Base-by-base conservation (phyloP, 2,113 vertebrate species). In the Theristicus caerulescens region DNA sequence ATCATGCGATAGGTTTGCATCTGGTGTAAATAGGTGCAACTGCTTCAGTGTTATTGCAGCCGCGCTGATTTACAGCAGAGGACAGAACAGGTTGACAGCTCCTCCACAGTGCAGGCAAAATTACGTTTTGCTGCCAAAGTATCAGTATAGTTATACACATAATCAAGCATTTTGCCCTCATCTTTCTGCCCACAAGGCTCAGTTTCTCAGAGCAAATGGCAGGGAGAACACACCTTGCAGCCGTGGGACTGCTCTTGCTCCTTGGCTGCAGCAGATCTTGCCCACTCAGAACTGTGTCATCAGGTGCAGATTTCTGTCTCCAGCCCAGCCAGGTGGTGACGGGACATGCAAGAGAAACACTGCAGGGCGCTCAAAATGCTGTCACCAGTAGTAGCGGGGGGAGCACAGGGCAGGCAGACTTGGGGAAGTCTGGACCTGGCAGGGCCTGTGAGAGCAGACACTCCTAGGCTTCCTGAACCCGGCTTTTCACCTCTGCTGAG, bases 401-500 rank as follows among this genome's bases (percentile, higher is more conserved):
- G 34, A 49, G 54, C n/a, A 16, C 12, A 36, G 38, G 58, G 32
- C 47, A 25, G 36, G 49, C 19, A 31, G 31, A 15, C 20, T 10
- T 19, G 26, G 20, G 38, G 47, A 24, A 9, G 44, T 9, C 67
- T 61, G 29, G 29, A 31, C 19, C 25, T 15, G 22, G 24, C 15
- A 7, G 31, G 7, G n/a, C 54, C 55, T 11, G 18, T 7, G 36
- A 51, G 54, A 3, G 44, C 66, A 42, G 55, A 21, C 29, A 29
- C 19, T 42, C 57, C 31, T 3, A 5, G 7, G 2, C 46, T 42
- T 11, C 66, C 54, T 3, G 14, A 51, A 14, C 22, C 4, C 0
- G 29, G 46, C 27, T 61, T n/a, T 29, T 29, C 15, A 10, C 25
- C 15, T 32, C 54, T 20, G n/a, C 44, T 1, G 42, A 58, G 44